Evolutionary conservation across 2,113 vertebrate genomes (phyloP).

Genomic region (Chloebia gouldiae): DNA sequence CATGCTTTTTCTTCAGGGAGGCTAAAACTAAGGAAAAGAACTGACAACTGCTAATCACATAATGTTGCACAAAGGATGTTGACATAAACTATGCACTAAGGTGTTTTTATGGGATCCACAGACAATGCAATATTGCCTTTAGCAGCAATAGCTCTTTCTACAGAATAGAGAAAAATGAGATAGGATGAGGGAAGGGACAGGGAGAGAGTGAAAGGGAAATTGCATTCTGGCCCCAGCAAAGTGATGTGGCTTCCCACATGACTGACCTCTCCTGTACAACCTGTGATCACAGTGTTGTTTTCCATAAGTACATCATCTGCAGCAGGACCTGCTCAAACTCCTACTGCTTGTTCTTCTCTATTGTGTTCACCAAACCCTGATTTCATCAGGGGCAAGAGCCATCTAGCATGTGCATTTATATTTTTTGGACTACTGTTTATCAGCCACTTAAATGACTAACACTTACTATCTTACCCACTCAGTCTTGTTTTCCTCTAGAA

Average conservation of each 20-base stretch:
- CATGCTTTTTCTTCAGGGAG: background rate
- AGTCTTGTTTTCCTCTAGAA: background rate
- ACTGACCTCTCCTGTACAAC: background rate
- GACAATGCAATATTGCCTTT: background rate
- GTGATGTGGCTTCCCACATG: background rate
- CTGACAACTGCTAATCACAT: background rate
- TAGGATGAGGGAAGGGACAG: background rate
- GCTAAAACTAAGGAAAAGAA: background rate
- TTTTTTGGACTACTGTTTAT: background rate
- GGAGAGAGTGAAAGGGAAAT: background rate
- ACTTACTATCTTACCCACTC: background rate
- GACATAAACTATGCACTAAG: background rate
- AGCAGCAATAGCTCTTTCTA: background rate
- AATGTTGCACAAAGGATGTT: background rate
- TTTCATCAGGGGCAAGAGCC: background rate
- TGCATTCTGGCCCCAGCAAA: background rate
- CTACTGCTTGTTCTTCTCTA: background rate
- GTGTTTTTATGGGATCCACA: background rate
- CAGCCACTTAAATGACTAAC: background rate
- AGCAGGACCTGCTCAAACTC: background rate
- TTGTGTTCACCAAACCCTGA: background rate
- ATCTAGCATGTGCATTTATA: background rate
- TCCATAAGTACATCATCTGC: background rate
- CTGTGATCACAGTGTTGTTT: background rate
- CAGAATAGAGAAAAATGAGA: background rate